phyloP scores from a whole-genome alignment of 1,140 invertebrate species.

The Batillaria attramentaria region DNA sequence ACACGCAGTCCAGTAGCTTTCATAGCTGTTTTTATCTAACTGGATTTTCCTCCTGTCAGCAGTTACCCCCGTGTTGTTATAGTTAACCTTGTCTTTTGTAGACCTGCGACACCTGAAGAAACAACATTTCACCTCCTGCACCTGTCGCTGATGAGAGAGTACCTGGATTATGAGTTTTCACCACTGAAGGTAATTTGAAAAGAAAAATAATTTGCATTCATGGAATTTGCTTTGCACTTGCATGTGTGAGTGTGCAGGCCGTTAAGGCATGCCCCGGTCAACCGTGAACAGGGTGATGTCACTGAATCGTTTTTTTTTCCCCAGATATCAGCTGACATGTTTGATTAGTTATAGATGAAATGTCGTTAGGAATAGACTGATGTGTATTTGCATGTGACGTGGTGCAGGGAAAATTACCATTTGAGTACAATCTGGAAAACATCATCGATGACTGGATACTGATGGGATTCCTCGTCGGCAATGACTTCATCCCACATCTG shows the following conservation, averaged over 20 bases:
- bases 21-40: neutral
- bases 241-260: neutral
- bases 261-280: too few relatives aligned
- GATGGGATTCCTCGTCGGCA: constrained; percentile 96
- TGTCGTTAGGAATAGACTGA: neutral
- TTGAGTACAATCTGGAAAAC: constrained; percentile 86
- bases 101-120: constrained; percentile 81
- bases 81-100: constrained; percentile 30
- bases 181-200: constrained; percentile 81
- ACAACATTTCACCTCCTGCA: constrained; percentile 95
- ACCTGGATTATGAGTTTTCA: constrained; percentile 93
- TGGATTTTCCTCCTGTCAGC: neutral
- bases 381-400: neutral
- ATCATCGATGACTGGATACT: constrained; percentile 86
- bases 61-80: neutral
- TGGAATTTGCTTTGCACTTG: neutral
- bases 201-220: constrained; percentile 11
- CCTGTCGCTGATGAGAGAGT: constrained; percentile 91
- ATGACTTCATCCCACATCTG: constrained; percentile 97
- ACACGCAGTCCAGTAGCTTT: too few relatives aligned
- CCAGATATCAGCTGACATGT: neutral
- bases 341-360: neutral
- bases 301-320: constrained; percentile 1
- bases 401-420: constrained; percentile 75
- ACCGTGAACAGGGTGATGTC: neutral